Conservation (phyloP, 2,888 invertebrate species). For the Agrilus mali region DNA sequence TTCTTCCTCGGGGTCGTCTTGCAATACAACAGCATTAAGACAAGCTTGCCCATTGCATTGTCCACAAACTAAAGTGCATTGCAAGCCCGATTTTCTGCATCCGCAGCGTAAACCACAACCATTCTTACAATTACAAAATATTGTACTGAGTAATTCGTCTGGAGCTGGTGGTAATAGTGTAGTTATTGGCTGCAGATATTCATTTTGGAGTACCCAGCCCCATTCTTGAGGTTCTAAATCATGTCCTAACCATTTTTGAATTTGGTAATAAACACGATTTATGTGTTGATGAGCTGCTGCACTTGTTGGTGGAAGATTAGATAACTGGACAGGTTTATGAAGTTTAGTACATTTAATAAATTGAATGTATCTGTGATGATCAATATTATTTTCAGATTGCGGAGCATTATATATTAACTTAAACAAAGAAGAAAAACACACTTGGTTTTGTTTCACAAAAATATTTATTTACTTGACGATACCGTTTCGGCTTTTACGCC, state of each 20-base stretch:
- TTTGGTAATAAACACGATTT: conserved; percentile 18
- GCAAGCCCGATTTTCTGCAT: conserved; percentile 22
- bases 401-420: conserved; percentile 25
- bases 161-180: conserved; percentile 21
- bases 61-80: conserved; percentile 18
- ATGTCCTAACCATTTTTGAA: conserved; percentile 17
- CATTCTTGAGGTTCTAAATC: conserved; percentile 16
- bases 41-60: too few relatives aligned
- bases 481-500: too few relatives aligned
- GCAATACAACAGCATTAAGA: conserved; percentile 5
- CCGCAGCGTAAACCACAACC: conserved; percentile 20
- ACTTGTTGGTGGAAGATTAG: conserved; percentile 24
- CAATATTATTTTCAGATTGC: conserved; percentile 17
- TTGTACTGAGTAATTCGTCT: conserved; percentile 16
- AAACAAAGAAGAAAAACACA: too few relatives aligned
- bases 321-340: conserved; percentile 24
- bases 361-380: conserved; percentile 15
- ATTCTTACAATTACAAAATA: conserved; percentile 20
- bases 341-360: conserved; percentile 22
- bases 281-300: conserved; percentile 23
- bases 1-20: conserved; percentile 6
- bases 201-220: conserved; percentile 19
- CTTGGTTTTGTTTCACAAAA: too few relatives aligned
- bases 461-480: too few relatives aligned
- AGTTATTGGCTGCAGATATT: conserved; percentile 20